Percentiles rank a stretch among this genome's conserved stretches.
Conservation (phyloP, 2,888 invertebrate genomes). For the Danaus chrysippus region DNA sequence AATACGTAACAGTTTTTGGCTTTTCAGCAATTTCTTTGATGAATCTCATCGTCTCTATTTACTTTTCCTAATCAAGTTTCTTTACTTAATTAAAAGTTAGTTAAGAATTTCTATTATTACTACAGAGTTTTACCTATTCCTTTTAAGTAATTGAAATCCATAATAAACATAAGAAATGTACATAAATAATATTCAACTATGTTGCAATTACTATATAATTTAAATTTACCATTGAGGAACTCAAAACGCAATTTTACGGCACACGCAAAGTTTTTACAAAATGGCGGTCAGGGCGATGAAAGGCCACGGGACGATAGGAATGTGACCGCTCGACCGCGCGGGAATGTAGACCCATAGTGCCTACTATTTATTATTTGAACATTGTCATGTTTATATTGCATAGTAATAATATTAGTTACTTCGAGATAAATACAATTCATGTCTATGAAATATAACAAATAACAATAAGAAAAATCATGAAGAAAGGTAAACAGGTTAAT, state of each 20-base stretch:
- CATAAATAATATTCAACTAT: not conserved
- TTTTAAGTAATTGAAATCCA: no score
- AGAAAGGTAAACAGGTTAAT: no score
- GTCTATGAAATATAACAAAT: no score
- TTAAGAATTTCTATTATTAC: no score
- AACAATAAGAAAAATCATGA: no score
- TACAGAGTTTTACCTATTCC: no score
- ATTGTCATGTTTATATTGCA: not conserved
- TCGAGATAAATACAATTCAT: no score
- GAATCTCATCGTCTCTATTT: not conserved
- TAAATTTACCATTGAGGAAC: conserved; percentile 3
- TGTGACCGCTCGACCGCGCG: conserved; percentile 36
- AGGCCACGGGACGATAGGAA: conserved; percentile 43
- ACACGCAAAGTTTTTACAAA: conserved; percentile 36
- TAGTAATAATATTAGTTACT: no score
- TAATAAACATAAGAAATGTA: not conserved
- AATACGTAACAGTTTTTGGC: not conserved
- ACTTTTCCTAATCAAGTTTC: not conserved
- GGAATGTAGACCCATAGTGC: conserved; percentile 27
- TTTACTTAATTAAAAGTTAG: no score
- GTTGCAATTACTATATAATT: not conserved
- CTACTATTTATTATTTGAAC: conserved; percentile 1
- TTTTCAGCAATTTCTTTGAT: not conserved
- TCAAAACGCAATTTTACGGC: conserved; percentile 21
- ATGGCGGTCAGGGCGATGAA: conserved; percentile 35